Evolutionary conservation across 2,113 vertebrate genomes (phyloP).

Genomic region (Toxostoma redivivum): DNA sequence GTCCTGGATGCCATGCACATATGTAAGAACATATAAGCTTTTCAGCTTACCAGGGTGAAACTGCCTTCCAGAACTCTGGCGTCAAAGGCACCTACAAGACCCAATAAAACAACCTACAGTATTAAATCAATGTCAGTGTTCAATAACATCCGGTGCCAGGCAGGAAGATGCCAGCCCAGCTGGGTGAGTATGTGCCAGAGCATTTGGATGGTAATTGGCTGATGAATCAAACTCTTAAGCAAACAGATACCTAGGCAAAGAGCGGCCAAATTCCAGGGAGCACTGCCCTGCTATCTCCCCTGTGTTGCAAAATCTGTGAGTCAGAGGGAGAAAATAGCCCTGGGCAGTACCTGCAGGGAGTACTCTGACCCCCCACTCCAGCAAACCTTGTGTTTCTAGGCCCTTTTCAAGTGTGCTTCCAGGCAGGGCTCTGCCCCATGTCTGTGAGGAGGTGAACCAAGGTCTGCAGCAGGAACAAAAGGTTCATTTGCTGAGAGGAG

Average conservation of each 20-base stretch:
- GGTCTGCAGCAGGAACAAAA: not conserved
- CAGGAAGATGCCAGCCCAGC: not conserved
- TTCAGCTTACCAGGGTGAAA: not conserved
- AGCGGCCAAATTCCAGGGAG: conserved; percentile 28
- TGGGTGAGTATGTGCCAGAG: not conserved
- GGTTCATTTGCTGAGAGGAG: not conserved
- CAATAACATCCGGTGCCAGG: not conserved
- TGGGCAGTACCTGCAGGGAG: not conserved
- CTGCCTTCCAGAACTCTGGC: not conserved
- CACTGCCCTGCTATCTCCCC: not conserved
- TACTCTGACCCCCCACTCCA: not conserved
- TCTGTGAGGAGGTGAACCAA: not conserved
- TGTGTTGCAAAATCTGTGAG: not conserved
- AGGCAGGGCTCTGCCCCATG: not conserved
- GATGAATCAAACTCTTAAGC: not conserved
- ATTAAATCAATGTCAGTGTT: not conserved
- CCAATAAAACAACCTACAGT: not conserved
- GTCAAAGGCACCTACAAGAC: not conserved
- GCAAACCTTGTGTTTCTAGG: not conserved
- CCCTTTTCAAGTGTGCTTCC: not conserved
- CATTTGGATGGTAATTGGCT: not conserved
- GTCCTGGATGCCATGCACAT: not conserved
- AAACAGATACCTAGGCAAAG: conserved; percentile 11
- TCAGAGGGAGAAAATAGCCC: not conserved
- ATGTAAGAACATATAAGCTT: not conserved